Conservation (phyloP, 2,888 invertebrate genomes). For the Melitaea athalia region DNA sequence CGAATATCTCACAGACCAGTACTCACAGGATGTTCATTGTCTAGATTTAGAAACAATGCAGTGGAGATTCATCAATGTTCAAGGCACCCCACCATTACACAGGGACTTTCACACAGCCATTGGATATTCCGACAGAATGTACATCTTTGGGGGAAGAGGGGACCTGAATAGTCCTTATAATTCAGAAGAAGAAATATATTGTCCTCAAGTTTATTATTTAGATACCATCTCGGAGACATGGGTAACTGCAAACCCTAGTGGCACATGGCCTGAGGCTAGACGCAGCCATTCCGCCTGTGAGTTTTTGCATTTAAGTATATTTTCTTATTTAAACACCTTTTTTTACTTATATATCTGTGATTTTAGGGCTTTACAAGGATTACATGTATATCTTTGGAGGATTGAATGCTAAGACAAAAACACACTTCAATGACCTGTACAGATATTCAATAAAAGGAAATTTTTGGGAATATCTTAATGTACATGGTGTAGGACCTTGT, state of each 20-base stretch:
- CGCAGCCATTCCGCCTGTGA: conserved; percentile 96
- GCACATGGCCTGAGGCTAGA: conserved; percentile 88
- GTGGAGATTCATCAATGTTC: conserved; percentile 86
- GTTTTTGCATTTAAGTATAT: conserved; percentile 47
- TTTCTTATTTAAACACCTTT: neutral
- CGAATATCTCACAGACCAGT: conserved; percentile 91
- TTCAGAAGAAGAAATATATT: conserved; percentile 88
- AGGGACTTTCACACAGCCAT: conserved; percentile 95
- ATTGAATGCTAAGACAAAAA: conserved; percentile 88
- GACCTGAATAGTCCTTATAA: conserved; percentile 83
- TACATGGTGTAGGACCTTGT: conserved; percentile 83
- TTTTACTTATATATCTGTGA: conserved; percentile 3
- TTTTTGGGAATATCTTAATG: conserved; percentile 83
- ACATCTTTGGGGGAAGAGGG: conserved; percentile 94
- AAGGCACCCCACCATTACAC: conserved; percentile 86
- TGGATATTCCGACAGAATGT: conserved; percentile 89
- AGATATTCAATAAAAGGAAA: conserved; percentile 85
- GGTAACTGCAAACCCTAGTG: conserved; percentile 83
- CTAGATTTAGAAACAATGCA: conserved; percentile 87
- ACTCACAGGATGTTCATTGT: conserved; percentile 89
- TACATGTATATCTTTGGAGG: conserved; percentile 95
- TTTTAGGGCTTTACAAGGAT: conserved; percentile 89
- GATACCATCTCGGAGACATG: conserved; percentile 88
- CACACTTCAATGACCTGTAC: conserved; percentile 93
- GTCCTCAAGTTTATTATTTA: conserved; percentile 88